A percentile compares a stretch with the other conserved stretches of the same genome.
Conservation (phyloP, 2,113 vertebrate species). For the Ariopsis seemanni region DNA sequence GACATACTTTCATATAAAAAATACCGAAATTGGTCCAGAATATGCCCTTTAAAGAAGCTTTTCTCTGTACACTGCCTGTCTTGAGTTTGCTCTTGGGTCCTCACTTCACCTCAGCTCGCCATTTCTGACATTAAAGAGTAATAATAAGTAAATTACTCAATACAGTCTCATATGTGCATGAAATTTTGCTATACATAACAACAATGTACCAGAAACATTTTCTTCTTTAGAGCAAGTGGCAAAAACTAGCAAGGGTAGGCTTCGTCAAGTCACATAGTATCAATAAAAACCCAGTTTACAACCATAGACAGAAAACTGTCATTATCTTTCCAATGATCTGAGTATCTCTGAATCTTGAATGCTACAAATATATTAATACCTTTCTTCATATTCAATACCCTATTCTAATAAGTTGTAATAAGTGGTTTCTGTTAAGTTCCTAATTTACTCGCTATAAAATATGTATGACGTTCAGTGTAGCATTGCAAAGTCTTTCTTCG, state of each 20-base stretch:
- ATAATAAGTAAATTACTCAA: background rate
- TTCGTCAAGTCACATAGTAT: background rate
- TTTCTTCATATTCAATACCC: background rate
- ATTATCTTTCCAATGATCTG: background rate
- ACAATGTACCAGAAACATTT: background rate
- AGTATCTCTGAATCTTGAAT: too few species aligned
- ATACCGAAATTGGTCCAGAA: too few species aligned
- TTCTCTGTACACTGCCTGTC: too few species aligned
- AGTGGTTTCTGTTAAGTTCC: background rate
- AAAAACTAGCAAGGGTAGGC: too few species aligned
- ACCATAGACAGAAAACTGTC: background rate
- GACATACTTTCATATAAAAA: too few species aligned
- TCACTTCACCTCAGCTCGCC: too few species aligned
- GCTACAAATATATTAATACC: background rate
- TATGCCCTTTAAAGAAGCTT: too few species aligned
- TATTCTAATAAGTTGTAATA: too few species aligned
- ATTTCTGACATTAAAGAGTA: too few species aligned
- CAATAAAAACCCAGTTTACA: background rate
- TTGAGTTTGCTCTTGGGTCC: too few species aligned
- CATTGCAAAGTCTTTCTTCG: too few species aligned
- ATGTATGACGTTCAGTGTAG: too few species aligned
- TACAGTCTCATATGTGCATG: background rate
- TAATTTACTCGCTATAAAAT: background rate
- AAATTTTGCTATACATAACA: background rate
- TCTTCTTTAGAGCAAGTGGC: background rate